Conservation (phyloP, 2,888 invertebrate genomes). For the Ceramica pisi region DNA sequence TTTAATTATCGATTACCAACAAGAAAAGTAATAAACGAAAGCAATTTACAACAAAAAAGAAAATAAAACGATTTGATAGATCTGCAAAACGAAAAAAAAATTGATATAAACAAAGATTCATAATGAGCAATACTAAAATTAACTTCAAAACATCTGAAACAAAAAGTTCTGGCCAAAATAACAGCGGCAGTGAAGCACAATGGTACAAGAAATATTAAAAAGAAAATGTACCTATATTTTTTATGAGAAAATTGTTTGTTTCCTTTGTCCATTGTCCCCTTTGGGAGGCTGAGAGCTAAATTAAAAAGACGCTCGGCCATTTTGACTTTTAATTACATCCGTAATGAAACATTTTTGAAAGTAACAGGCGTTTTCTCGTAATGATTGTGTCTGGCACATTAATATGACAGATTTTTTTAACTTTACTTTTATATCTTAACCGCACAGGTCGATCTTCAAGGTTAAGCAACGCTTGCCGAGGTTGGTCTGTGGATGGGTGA, state of each 20-base stretch:
- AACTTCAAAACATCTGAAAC: conserved; percentile 10
- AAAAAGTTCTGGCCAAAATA: conserved; percentile 23
- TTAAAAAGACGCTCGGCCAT: conserved; percentile 70
- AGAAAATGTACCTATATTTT: conserved; percentile 52
- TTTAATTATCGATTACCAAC: conserved; percentile 4
- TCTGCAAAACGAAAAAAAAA: no score
- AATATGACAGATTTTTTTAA: no score
- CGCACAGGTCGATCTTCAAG: no score
- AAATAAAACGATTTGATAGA: conserved; percentile 6
- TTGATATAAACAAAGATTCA: conserved; percentile 9
- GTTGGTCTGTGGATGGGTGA: no score
- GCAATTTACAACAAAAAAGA: conserved; percentile 17
- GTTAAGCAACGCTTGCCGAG: no score
- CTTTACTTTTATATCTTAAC: no score
- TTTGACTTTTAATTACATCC: conserved; percentile 76
- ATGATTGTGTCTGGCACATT: conserved; percentile 51
- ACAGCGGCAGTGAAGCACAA: conserved; percentile 29
- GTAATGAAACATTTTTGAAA: conserved; percentile 75
- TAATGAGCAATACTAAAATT: conserved; percentile 34
- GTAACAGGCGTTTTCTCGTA: conserved; percentile 67
- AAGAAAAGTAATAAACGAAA: conserved; percentile 23
- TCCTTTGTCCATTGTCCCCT: conserved; percentile 65
- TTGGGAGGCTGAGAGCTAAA: conserved; percentile 64
- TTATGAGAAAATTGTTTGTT: conserved; percentile 67
- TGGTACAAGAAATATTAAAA: conserved; percentile 37